Evolutionary conservation across 2,113 vertebrate species (phyloP).

Genomic region (Melospiza georgiana): DNA sequence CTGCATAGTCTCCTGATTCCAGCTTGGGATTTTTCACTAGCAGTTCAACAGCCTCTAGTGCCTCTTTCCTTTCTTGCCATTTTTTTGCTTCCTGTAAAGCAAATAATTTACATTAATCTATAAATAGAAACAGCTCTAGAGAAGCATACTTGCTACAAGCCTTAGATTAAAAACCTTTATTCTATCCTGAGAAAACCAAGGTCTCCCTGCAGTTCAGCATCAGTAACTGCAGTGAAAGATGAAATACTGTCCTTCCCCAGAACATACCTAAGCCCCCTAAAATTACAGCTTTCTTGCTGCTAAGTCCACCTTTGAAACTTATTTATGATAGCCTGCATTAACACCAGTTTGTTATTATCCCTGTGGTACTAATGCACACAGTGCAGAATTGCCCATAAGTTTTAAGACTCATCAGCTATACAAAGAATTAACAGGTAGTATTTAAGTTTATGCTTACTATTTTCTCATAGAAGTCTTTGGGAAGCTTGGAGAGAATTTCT

Average conservation of each 20-base stretch:
- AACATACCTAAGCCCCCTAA: background rate
- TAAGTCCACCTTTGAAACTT: background rate
- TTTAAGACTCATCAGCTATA: background rate
- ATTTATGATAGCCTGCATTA: background rate
- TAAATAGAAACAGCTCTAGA: background rate
- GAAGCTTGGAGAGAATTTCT: constrained; percentile 95
- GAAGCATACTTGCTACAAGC: background rate
- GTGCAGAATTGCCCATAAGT: background rate
- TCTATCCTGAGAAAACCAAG: background rate
- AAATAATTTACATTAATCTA: background rate
- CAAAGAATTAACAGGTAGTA: background rate
- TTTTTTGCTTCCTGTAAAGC: constrained; percentile 93
- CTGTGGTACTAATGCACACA: background rate
- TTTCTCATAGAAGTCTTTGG: constrained; percentile 99
- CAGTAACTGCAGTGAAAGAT: background rate
- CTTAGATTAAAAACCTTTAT: background rate
- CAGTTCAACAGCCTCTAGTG: constrained; percentile 88
- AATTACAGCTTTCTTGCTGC: background rate
- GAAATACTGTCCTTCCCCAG: background rate
- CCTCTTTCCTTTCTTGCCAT: constrained; percentile 99
- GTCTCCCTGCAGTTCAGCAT: background rate
- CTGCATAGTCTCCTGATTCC: constrained; percentile 93
- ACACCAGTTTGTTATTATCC: background rate
- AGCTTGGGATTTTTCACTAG: constrained; percentile 93
- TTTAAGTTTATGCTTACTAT: constrained; percentile 81